These are phyloP conservation scores for Zosterops hypoxanthus DNA, from an alignment of 2,113 vertebrate species.

Conservation along the genomic window DNA sequence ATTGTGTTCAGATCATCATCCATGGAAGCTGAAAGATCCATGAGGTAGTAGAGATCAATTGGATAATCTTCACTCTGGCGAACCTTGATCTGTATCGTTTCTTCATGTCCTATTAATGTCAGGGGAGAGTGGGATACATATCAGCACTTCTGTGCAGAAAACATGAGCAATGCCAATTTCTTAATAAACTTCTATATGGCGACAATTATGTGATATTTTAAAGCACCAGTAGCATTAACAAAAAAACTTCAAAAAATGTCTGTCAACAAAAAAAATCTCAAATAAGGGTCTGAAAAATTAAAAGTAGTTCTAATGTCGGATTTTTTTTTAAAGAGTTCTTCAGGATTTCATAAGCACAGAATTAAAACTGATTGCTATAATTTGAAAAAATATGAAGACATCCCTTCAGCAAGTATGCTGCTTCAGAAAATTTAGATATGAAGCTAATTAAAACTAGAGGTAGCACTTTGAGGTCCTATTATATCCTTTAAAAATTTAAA, in stretches of 20 bases:
- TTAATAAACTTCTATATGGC: not conserved
- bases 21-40: constrained; percentile 98
- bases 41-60: constrained; percentile 96
- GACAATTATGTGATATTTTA: not conserved
- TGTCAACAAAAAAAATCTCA: not conserved
- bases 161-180: not conserved
- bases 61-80: constrained; percentile 94
- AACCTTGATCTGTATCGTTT: constrained; percentile 89
- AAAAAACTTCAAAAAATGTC: not conserved
- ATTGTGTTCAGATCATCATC: constrained; percentile 89
- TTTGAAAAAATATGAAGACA: constrained; percentile 4
- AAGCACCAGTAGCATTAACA: not conserved
- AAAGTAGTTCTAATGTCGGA: not conserved
- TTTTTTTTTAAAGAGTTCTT: not conserved
- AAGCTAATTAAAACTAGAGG: not conserved
- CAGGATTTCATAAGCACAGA: constrained; percentile 9
- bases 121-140: not conserved
- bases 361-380: not conserved
- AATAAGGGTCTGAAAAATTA: not conserved
- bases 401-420: not conserved
- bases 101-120: constrained; percentile 76
- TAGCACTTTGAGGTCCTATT: not conserved
- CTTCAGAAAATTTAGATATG: not conserved
- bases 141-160: not conserved
- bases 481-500: not conserved